Conservation (phyloP, 2,888 invertebrate species). For the Volucella inflata region DNA sequence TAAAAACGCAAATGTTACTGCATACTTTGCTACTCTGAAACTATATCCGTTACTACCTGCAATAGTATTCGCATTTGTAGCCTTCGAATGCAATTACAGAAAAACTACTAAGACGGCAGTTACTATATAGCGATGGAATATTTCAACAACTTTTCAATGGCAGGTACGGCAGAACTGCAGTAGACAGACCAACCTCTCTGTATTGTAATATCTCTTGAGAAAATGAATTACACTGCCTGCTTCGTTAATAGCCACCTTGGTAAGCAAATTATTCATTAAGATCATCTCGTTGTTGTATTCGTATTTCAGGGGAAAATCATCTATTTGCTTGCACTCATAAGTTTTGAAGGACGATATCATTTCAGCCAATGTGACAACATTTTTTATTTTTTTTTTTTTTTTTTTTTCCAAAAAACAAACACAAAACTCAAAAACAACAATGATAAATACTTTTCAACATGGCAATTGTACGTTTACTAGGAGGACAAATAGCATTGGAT, state of each 20-base stretch:
- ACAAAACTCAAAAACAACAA: constrained; percentile 40
- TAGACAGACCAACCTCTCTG: neutral
- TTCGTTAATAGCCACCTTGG: constrained; percentile 12
- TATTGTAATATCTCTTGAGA: neutral
- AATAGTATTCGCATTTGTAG: constrained; percentile 13
- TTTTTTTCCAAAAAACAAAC: no score
- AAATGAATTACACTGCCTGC: constrained; percentile 19
- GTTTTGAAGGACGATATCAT: constrained; percentile 18
- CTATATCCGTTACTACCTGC: no score
- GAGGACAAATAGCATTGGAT: neutral
- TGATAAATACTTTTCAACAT: constrained; percentile 33
- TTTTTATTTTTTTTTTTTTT: constrained; percentile 12
- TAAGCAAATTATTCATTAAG: constrained; percentile 5
- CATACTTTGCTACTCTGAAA: neutral
- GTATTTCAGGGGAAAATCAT: constrained; percentile 18
- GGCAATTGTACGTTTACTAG: constrained; percentile 55
- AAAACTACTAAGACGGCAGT: constrained; percentile 17
- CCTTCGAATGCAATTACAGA: constrained; percentile 45
- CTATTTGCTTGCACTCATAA: neutral
- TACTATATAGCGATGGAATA: neutral
- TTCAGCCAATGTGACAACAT: constrained; percentile 21
- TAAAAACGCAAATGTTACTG: constrained; percentile 19
- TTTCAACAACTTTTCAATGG: constrained; percentile 1
- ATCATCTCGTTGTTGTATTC: constrained; percentile 4
- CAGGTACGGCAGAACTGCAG: neutral